phyloP scores from a whole-genome alignment of 1,140 invertebrate genomes.

The Lordiphosa stackelbergi region DNA sequence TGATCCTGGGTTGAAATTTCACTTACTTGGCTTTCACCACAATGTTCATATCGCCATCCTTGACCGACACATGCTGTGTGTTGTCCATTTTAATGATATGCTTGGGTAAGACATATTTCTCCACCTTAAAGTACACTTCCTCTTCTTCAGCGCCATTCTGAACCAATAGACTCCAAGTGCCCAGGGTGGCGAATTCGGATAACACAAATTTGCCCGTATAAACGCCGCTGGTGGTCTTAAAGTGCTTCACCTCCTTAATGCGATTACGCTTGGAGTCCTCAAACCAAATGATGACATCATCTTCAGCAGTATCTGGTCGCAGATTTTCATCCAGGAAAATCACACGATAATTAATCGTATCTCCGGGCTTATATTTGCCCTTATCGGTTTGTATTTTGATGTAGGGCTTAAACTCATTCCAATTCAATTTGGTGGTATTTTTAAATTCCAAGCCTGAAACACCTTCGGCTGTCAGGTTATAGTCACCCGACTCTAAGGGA shows the following conservation, averaged over 20 bases:
- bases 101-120: conserved; percentile 95
- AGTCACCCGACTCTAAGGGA: conserved; percentile 86
- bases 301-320: conserved; percentile 84
- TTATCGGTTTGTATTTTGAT: conserved; percentile 96
- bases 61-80: conserved; percentile 89
- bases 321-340: conserved; percentile 88
- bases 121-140: conserved; percentile 77
- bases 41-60: conserved; percentile 86
- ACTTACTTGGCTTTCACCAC: conserved; percentile 86
- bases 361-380: conserved; percentile 93
- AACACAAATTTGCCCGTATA: conserved; percentile 85
- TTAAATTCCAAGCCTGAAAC: conserved; percentile 89
- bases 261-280: conserved; percentile 68
- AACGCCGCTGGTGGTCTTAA: conserved; percentile 85
- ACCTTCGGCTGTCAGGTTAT: conserved; percentile 86
- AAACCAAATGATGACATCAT: conserved; percentile 78
- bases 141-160: conserved; percentile 47
- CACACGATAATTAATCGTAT: conserved; percentile 90
- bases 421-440: conserved; percentile 94
- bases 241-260: conserved; percentile 87
- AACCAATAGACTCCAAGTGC: conserved; percentile 85
- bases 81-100: conserved; percentile 91
- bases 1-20: not conserved
- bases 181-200: conserved; percentile 89
- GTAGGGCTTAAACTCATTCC: conserved; percentile 82